A percentile compares a stretch with the other conserved stretches of the same genome.
These are phyloP conservation scores for Dorcus parallelipipedus DNA, from an alignment of 2,888 invertebrate genomes.

Conservation along the genomic window DNA sequence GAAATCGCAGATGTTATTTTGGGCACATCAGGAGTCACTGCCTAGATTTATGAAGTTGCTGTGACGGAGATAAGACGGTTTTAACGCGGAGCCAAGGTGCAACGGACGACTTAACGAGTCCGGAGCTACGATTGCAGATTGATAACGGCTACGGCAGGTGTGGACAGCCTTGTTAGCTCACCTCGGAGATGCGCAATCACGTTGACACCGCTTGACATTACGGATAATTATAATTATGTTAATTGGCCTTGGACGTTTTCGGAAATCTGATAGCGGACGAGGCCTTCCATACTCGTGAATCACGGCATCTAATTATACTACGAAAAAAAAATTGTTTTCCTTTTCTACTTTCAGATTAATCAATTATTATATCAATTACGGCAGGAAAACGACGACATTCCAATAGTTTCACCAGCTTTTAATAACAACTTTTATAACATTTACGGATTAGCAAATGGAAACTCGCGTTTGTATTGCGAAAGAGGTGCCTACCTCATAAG, in stretches of 20 bases:
- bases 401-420: too few relatives aligned
- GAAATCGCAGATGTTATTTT: constrained; percentile 35
- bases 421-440: too few relatives aligned
- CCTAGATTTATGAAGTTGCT: constrained; percentile 26
- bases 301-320: constrained; percentile 3
- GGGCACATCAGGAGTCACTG: constrained; percentile 19
- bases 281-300: constrained; percentile 5
- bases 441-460: too few relatives aligned
- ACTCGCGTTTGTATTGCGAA: too few relatives aligned
- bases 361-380: too few relatives aligned
- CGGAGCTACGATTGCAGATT: constrained; percentile 31
- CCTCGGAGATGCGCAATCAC: constrained; percentile 30
- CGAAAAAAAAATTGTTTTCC: too few relatives aligned
- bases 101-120: constrained; percentile 29
- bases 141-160: constrained; percentile 31
- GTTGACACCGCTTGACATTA: constrained; percentile 29
- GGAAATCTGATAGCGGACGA: constrained; percentile 24
- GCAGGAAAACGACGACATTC: too few relatives aligned
- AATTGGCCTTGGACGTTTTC: constrained; percentile 28
- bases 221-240: constrained; percentile 36
- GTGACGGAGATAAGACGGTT: constrained; percentile 25
- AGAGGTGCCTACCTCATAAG: too few relatives aligned
- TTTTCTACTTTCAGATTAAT: too few relatives aligned
- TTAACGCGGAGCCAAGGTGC: constrained; percentile 25
- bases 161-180: constrained; percentile 33